A percentile compares a stretch with the other conserved stretches of the same genome.
Conservation (phyloP, 2,113 vertebrate genomes). For the Hypomesus transpacificus region DNA sequence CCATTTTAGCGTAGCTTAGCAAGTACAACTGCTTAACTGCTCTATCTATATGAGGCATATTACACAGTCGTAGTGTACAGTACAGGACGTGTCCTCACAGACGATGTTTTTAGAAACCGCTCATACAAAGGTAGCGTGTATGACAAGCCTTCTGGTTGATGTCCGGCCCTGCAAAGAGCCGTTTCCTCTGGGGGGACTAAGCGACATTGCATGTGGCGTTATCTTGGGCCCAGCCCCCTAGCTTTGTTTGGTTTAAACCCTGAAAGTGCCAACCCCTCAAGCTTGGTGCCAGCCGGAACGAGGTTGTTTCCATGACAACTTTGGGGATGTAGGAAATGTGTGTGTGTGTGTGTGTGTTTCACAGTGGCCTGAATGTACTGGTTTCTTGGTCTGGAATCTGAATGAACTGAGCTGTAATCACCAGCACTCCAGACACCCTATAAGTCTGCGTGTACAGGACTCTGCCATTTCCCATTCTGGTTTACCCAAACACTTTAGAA, state of each 20-base stretch:
- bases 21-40: too few relatives aligned
- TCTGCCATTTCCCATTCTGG: too few relatives aligned
- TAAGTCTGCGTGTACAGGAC: too few relatives aligned
- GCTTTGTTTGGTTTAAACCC: constrained; percentile 20
- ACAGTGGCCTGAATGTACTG: background rate
- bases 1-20: too few relatives aligned
- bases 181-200: background rate
- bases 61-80: too few relatives aligned
- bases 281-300: constrained; percentile 24
- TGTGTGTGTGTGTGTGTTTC: constrained; percentile 14
- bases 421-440: too few relatives aligned
- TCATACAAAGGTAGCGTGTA: too few relatives aligned
- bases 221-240: constrained; percentile 7
- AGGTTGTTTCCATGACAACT: constrained; percentile 37
- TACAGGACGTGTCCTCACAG: too few relatives aligned
- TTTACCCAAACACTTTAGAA: too few relatives aligned
- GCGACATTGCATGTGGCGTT: background rate
- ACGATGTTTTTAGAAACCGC: too few relatives aligned
- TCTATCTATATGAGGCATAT: too few relatives aligned
- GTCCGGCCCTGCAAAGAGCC: background rate
- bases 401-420: background rate
- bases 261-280: constrained; percentile 2
- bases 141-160: background rate
- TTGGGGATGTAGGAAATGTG: constrained; percentile 23
- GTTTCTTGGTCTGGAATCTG: background rate